Evolutionary conservation across 2,113 vertebrate genomes (phyloP).

Genomic region (Misgurnus anguillicaudatus): DNA sequence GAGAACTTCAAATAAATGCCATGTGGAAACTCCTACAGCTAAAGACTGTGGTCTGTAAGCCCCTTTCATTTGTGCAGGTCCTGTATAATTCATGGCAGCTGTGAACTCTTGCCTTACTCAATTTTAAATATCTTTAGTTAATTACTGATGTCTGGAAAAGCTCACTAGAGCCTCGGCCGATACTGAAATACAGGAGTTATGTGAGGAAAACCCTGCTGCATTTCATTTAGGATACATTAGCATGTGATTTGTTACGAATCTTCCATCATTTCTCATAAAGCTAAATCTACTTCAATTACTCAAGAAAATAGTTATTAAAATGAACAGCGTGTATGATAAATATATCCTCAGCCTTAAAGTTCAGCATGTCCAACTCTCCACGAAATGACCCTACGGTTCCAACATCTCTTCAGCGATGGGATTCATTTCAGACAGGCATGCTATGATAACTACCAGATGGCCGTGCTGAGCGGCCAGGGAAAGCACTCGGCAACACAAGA

Average conservation of each 20-base stretch:
- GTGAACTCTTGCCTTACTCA: slow-evolving; percentile 9
- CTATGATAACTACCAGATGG: slow-evolving; percentile 59
- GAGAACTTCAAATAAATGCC: slow-evolving; percentile 16
- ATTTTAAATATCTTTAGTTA: slow-evolving; percentile 46
- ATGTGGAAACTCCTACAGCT: neutral
- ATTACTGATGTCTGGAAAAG: slow-evolving; percentile 47
- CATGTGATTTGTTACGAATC: neutral
- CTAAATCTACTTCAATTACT: neutral
- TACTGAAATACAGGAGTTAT: neutral
- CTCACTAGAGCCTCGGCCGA: neutral
- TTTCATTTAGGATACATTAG: neutral
- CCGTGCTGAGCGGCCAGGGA: slow-evolving; percentile 5
- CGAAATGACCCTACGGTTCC: slow-evolving; percentile 20
- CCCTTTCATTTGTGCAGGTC: neutral
- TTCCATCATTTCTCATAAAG: neutral
- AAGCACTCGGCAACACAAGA: slow-evolving; percentile 29
- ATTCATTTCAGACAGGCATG: slow-evolving; percentile 46
- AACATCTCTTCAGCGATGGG: slow-evolving; percentile 30
- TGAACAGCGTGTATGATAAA: neutral
- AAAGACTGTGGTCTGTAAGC: neutral
- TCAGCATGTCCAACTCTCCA: neutral
- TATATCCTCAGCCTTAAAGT: neutral
- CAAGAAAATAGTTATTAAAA: neutral
- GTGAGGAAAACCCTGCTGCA: neutral
- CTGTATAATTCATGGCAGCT: slow-evolving; percentile 49